These are phyloP conservation scores for Bruchidius siliquastri DNA, from an alignment of 2,888 invertebrate species.

Conservation along the genomic window DNA sequence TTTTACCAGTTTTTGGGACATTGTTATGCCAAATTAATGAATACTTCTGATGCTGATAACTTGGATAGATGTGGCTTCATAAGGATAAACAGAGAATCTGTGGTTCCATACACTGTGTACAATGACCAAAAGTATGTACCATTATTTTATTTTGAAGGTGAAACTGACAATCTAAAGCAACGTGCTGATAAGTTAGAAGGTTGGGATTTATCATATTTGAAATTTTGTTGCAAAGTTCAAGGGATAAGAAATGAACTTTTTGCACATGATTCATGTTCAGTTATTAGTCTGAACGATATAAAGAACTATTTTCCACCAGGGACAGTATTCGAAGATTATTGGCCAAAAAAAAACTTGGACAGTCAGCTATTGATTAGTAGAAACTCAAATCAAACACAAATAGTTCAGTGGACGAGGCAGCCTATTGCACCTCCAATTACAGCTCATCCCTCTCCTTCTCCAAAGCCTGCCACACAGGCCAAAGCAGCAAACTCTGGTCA, in stretches of 20 bases:
- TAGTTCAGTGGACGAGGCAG: conserved; percentile 73
- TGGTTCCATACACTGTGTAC: conserved; percentile 86
- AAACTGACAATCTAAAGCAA: conserved; percentile 84
- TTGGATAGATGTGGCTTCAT: conserved; percentile 87
- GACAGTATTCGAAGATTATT: conserved; percentile 87
- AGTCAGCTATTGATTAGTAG: conserved; percentile 68
- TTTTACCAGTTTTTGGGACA: conserved; percentile 88
- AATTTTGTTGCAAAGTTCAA: conserved; percentile 92
- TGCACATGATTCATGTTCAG: conserved; percentile 85
- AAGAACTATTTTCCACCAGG: conserved; percentile 87
- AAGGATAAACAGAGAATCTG: conserved; percentile 86
- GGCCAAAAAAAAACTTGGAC: conserved; percentile 86
- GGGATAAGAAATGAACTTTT: conserved; percentile 88
- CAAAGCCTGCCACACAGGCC: conserved; percentile 44
- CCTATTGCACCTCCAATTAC: conserved; percentile 70
- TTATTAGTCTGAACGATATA: conserved; percentile 85
- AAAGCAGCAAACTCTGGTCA: conserved; percentile 37
- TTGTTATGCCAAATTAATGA: conserved; percentile 78
- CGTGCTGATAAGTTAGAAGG: conserved; percentile 84
- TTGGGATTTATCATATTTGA: conserved; percentile 89
- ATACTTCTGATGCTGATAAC: conserved; percentile 59
- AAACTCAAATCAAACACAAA: conserved; percentile 45
- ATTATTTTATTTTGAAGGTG: conserved; percentile 84
- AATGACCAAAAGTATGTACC: conserved; percentile 85
- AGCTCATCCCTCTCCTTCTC: conserved; percentile 45